Conservation (phyloP, 2,797 vertebrate species). For the Mormyrus hasselquistii region DNA sequence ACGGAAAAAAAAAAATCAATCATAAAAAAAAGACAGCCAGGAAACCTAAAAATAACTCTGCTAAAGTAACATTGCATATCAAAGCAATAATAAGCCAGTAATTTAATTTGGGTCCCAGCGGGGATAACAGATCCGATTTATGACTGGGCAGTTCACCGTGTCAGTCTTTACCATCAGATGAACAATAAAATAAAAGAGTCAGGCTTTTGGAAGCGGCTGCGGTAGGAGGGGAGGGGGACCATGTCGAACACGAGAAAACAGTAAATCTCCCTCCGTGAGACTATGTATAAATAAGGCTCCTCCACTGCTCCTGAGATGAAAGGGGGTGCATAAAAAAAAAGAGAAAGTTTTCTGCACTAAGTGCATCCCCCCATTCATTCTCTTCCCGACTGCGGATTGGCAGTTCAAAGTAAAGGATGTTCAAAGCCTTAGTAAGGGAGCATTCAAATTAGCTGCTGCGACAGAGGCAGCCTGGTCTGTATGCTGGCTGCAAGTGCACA, state of each 20-base stretch:
- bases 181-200: not conserved
- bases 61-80: not conserved
- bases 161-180: not conserved
- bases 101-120: not conserved
- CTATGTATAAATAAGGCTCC: constrained; percentile 30
- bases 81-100: not conserved
- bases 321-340: constrained; percentile 35
- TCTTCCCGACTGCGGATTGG: constrained; percentile 31
- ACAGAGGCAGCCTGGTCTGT: constrained; percentile 25
- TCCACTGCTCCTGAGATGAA: constrained; percentile 29
- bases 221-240: not conserved
- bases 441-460: constrained; percentile 55
- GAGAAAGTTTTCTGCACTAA: constrained; percentile 37
- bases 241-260: not conserved
- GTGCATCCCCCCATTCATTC: constrained; percentile 14
- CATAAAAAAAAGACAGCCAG: not conserved
- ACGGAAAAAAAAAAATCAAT: not conserved
- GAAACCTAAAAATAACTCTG: not conserved
- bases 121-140: not conserved
- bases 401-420: constrained; percentile 48
- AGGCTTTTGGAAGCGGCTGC: not conserved
- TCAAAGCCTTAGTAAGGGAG: constrained; percentile 59
- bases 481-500: not conserved
- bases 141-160: not conserved
- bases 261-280: constrained; percentile 14